Base-by-base conservation (phyloP, 1,140 invertebrate genomes). In the Maniola jurtina region DNA sequence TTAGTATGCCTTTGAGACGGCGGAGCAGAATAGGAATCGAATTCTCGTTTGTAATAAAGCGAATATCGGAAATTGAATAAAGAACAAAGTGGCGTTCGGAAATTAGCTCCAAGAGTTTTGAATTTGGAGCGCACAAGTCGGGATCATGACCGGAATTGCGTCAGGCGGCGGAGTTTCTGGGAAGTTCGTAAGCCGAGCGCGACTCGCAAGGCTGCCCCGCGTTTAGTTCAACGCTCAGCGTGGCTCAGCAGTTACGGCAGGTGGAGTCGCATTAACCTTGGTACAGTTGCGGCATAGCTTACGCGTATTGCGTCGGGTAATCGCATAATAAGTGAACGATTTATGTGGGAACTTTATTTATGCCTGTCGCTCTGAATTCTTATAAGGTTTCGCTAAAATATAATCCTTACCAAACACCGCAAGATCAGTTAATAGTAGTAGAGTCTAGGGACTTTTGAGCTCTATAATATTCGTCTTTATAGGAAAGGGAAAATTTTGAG, bases 51-150 rank as follows among this genome's bases (percentile, higher is more conserved):
- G 73, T 65, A 64, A 73, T 76, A 81, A 76, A 76, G 73, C 69
- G 76, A 75, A 82, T 83, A 86, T 83, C 85, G 88, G 88, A 90
- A 88, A 90, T 90, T 89, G 84, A 89, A 90, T 90, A 90, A 89
- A 90, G 85, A 89, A 87, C 86, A 86, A 88, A 88, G 86, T 89
- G 86, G 79, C 84, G 84, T 82, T 88, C 85, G 88, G 88, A 90
- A 90, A 90, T 90, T 89, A 88, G 78, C 84, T 86, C 75, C 73
- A 89, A 83, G 83, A 87, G 88, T 83, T 87, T 79, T 79, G 80
- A 84, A 83, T 88, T 85, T 74, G 77, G 73, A 82, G 68, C 72
- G 73, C 66, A 73, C 69, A 76, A 81, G 71, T 80, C 72, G 73
- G 78, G 87, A 88, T 86, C 86, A 86, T 80, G 84, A 78, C 88